These are phyloP conservation scores for Otis tarda DNA, from an alignment of 2,113 vertebrate species.

Conservation along the genomic window DNA sequence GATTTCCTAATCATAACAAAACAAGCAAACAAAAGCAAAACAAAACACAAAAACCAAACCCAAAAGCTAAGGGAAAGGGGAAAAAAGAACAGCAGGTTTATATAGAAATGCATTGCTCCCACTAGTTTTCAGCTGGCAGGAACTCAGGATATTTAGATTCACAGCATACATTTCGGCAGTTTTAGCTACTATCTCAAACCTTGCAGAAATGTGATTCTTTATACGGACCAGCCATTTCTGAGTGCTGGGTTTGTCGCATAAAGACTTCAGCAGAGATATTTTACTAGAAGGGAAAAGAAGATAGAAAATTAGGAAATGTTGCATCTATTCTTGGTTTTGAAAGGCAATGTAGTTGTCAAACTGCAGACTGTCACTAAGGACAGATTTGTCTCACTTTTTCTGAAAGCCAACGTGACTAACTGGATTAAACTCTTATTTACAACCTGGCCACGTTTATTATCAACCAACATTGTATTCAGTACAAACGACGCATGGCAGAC, in stretches of 20 bases:
- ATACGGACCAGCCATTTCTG: background rate
- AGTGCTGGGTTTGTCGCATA: background rate
- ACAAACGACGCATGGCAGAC: background rate
- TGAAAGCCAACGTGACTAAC: background rate
- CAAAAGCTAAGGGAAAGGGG: background rate
- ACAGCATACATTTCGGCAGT: background rate
- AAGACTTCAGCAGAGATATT: background rate
- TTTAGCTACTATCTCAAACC: constrained; percentile 7
- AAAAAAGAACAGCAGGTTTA: background rate
- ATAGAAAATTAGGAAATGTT: background rate
- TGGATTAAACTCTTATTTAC: background rate
- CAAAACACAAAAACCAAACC: background rate
- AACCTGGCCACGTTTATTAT: background rate
- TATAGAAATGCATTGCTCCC: background rate
- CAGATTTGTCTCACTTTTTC: background rate
- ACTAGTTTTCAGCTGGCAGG: background rate
- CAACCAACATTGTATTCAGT: background rate
- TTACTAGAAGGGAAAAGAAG: background rate
- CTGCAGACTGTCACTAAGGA: background rate
- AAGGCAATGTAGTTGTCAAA: background rate
- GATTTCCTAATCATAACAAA: background rate
- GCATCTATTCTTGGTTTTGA: background rate
- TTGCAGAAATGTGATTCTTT: background rate
- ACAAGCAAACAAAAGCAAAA: background rate
- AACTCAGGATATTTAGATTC: background rate